These are phyloP conservation scores for Sarcoramphus papa DNA, from an alignment of 2,797 vertebrate genomes.

Conservation along the genomic window DNA sequence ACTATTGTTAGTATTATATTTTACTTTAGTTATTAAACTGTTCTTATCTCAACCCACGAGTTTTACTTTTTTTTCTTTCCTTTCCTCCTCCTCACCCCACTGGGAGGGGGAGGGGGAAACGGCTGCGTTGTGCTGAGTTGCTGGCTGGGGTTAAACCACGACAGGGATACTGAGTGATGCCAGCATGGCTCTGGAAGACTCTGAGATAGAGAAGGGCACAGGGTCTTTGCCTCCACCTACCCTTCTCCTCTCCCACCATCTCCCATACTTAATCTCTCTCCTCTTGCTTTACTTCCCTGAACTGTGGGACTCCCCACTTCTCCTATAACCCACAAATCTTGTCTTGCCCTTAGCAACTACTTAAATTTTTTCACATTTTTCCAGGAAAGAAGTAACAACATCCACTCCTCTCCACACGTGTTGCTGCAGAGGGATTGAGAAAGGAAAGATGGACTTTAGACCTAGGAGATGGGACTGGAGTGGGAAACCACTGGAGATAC, in stretches of 20 bases:
- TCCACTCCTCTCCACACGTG: background rate
- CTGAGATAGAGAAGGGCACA: background rate
- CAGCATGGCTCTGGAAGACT: background rate
- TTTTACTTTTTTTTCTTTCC: no score
- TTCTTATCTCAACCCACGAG: no score
- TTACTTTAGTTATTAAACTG: no score
- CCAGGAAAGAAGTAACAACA: background rate
- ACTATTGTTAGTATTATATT: no score
- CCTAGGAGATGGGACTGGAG: background rate
- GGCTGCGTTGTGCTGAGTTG: no score
- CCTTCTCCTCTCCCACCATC: background rate
- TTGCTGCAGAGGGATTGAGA: background rate
- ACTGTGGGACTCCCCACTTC: background rate
- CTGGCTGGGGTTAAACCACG: no score
- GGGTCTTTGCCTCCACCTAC: background rate
- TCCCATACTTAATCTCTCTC: background rate
- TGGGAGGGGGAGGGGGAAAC: no score
- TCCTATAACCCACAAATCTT: background rate
- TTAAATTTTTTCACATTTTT: background rate
- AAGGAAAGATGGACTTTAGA: background rate
- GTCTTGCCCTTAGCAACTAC: background rate
- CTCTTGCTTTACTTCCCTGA: background rate
- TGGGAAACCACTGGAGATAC: background rate
- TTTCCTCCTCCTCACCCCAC: no score
- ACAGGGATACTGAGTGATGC: background rate